Evolutionary conservation across 2,797 vertebrate genomes (phyloP).

Genomic region (Thaleichthys pacificus): DNA sequence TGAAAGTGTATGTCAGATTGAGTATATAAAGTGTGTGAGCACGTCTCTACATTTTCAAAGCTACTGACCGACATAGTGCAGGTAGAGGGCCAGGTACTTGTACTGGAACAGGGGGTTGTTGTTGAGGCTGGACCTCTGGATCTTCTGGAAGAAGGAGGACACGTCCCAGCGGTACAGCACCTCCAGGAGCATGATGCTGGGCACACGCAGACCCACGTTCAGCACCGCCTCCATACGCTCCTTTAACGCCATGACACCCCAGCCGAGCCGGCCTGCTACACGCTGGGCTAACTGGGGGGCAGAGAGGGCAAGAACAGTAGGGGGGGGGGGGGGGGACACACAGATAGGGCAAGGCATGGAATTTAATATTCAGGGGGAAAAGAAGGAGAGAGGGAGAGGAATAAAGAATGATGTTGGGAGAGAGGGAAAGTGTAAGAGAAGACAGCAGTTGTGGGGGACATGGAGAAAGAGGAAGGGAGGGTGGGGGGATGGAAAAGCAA

Average conservation of each 20-base stretch:
- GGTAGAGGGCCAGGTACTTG: conserved; percentile 98
- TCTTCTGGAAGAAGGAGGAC: conserved; percentile 99
- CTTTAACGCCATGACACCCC: conserved; percentile 86
- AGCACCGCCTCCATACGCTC: conserved; percentile 93
- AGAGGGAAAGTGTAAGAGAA: neutral
- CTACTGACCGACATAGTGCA: conserved; percentile 95
- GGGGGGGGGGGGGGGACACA: neutral
- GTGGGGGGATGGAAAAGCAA: neutral
- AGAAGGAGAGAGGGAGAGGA: neutral
- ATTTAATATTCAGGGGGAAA: neutral
- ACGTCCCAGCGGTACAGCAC: conserved; percentile 98
- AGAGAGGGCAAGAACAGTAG: neutral
- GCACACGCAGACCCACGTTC: conserved; percentile 94
- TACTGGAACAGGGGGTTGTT: conserved; percentile 98
- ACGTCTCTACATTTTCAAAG: neutral
- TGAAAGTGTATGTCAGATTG: too few relatives aligned
- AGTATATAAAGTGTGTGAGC: too few relatives aligned
- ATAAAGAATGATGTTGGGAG: too few relatives aligned
- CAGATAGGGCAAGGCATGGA: neutral
- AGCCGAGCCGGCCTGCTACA: conserved; percentile 20
- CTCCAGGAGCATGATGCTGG: conserved; percentile 98
- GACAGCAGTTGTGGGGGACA: neutral
- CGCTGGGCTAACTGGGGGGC: conserved; percentile 43
- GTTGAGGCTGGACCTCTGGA: conserved; percentile 95
- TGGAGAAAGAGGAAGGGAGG: neutral